phyloP scores from a whole-genome alignment of 2,888 invertebrate genomes.

The Peribatodes rhomboidaria region DNA sequence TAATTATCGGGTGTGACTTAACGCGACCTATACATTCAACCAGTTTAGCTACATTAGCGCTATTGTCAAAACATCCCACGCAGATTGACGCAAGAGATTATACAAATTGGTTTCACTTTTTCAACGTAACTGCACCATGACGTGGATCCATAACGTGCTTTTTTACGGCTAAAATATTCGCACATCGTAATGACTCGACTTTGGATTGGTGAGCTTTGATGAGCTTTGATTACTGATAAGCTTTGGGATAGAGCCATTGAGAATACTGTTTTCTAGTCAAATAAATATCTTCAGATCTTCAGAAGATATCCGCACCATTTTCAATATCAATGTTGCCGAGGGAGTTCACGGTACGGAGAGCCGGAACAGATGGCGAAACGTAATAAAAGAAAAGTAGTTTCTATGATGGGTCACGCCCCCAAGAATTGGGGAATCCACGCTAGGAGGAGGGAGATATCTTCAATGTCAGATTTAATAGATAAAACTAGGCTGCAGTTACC shows the following conservation, averaged over 20 bases:
- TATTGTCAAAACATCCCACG: slow-evolving; percentile 15
- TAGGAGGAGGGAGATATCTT: too few species aligned
- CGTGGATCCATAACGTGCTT: background rate
- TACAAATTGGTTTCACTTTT: slow-evolving; percentile 24
- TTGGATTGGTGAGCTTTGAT: too few species aligned
- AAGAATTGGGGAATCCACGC: too few species aligned
- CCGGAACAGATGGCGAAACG: too few species aligned
- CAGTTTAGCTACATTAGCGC: slow-evolving; percentile 10
- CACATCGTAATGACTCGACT: background rate
- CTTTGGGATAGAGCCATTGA: background rate
- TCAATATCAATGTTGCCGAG: too few species aligned
- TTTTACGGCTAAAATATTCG: background rate
- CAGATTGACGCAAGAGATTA: slow-evolving; percentile 18
- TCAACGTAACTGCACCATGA: background rate
- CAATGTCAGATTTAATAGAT: background rate
- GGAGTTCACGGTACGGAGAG: too few species aligned
- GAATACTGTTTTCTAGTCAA: background rate
- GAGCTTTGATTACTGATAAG: too few species aligned
- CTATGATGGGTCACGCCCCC: too few species aligned
- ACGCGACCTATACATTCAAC: background rate
- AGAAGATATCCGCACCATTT: too few species aligned
- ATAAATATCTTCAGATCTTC: too few species aligned
- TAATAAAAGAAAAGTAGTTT: too few species aligned
- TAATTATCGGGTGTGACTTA: background rate
- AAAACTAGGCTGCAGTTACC: too few species aligned